Conservation (phyloP, 2,888 invertebrate genomes). For the Proisotoma minuta region DNA sequence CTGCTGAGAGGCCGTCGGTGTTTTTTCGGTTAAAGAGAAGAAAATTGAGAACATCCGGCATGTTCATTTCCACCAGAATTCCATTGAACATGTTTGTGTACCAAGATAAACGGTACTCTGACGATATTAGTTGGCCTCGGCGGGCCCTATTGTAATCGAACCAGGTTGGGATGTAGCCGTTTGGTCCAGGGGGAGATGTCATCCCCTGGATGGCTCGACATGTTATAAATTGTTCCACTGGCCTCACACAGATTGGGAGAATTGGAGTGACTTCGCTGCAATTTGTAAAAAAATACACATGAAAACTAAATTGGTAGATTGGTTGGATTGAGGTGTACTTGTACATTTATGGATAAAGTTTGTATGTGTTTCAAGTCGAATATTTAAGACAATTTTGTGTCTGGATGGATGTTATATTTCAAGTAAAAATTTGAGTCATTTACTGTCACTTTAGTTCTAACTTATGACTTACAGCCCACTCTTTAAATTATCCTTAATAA, state of each 20-base stretch:
- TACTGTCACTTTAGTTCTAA: too few species aligned
- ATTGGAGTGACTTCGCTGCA: neutral
- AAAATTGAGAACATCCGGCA: neutral
- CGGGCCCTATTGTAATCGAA: neutral
- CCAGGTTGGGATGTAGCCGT: neutral
- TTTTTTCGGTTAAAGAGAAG: neutral
- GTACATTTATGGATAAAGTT: too few species aligned
- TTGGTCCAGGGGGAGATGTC: neutral
- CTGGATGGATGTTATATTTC: too few species aligned
- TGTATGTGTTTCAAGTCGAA: too few species aligned
- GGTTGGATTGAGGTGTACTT: too few species aligned
- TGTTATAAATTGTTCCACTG: neutral
- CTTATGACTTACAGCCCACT: too few species aligned
- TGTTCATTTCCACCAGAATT: neutral
- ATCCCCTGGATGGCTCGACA: neutral
- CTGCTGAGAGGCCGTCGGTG: neutral
- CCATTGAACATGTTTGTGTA: neutral
- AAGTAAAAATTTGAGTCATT: too few species aligned
- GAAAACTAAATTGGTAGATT: too few species aligned
- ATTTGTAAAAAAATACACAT: too few species aligned
- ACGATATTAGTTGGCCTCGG: neutral
- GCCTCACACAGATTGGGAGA: neutral
- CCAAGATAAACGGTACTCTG: neutral
- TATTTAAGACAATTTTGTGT: too few species aligned
- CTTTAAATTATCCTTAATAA: too few species aligned